Evolutionary conservation across 2,888 invertebrate genomes (phyloP), one percentile per base, ranked within the genome.

Genomic region (Neoascia interrupta): DNA sequence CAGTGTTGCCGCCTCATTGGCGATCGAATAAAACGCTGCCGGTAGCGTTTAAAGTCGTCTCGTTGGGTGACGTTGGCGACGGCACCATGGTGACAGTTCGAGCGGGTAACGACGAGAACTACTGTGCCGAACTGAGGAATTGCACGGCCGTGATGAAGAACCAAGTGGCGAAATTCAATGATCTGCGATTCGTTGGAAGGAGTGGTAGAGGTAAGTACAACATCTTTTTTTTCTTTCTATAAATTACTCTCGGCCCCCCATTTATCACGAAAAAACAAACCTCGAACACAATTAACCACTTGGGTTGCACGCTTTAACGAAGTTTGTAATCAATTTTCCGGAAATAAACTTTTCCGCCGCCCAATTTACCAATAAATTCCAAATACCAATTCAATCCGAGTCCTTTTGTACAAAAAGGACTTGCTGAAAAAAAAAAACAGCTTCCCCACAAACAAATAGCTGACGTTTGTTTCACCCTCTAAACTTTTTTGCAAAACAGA

Each of bases 101-200:
- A 37, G 99, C 98, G 13, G 99, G 99, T 15, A 99, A 99, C 90
- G 99, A 99, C 86, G 99, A 99, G 90, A 99, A 98, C 90, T 97
- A 94, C 88, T 97, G 96, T 87, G 98, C 97, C 36, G 99, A 99
- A 89, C 89, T 98, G 84, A 90, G 97, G 85, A 99, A 99, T 90
- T 95, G 95, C 84, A 96, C 96, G 54, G 97, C 99, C 26, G 94
- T 97, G 85, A 97, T 99, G 95, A 98, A 98, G 91, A 97, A 98
- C 89, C 97, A 98, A 89, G 97, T 99, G 84, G 99, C 99, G 83
- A 97, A 98, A 90, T 99, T 99, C 90, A 98, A 98, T 89, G 99
- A 99, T 90, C 91, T 99, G 85, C 92, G 99, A 88, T 99, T 99
- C 91, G 97, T 99, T 85, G 99, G 99, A 84, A 92, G 98, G 88